A percentile compares a stretch with the other conserved stretches of the same genome.
phyloP scores from a whole-genome alignment of 2,797 vertebrate species.

The Kryptolebias ocellatus region DNA sequence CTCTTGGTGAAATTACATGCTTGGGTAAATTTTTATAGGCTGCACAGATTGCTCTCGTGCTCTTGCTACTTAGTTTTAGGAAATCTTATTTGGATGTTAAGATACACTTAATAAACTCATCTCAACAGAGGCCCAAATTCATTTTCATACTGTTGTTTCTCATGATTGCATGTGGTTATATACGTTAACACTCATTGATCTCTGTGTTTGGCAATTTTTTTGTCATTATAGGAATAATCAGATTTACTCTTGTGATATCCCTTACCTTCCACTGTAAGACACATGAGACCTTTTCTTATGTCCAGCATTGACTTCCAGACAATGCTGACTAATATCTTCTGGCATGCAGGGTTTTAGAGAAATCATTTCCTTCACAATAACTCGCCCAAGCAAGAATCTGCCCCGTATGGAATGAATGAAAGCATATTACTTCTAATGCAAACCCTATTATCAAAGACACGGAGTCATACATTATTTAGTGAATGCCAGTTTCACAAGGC shows the following conservation, averaged over 20 bases:
- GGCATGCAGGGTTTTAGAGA: slow-evolving; percentile 74
- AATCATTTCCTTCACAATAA: slow-evolving; percentile 83
- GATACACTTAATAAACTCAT: slow-evolving; percentile 32
- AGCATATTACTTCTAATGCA: slow-evolving; percentile 81
- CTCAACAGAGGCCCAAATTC: slow-evolving; percentile 52
- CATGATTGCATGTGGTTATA: slow-evolving; percentile 67
- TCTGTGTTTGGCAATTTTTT: slow-evolving; percentile 73
- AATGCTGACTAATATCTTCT: slow-evolving; percentile 82
- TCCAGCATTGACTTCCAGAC: slow-evolving; percentile 65
- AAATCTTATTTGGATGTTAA: slow-evolving; percentile 65
- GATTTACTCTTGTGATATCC: slow-evolving; percentile 76
- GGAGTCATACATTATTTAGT: slow-evolving; percentile 85
- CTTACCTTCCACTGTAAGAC: slow-evolving; percentile 64
- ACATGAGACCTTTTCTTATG: slow-evolving; percentile 57
- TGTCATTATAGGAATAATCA: slow-evolving; percentile 80
- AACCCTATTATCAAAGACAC: slow-evolving; percentile 86
- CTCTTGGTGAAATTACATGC: slow-evolving; percentile 50
- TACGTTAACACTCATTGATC: slow-evolving; percentile 78
- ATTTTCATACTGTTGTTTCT: slow-evolving; percentile 67
- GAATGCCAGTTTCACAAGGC: slow-evolving; percentile 75
- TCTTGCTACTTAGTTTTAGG: slow-evolving; percentile 50
- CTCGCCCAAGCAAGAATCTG: slow-evolving; percentile 72
- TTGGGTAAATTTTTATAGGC: slow-evolving; percentile 56
- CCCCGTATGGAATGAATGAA: slow-evolving; percentile 70
- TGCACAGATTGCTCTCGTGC: slow-evolving; percentile 55